Conservation (phyloP, 2,797 vertebrate species). For the Lepus oiostolus region DNA sequence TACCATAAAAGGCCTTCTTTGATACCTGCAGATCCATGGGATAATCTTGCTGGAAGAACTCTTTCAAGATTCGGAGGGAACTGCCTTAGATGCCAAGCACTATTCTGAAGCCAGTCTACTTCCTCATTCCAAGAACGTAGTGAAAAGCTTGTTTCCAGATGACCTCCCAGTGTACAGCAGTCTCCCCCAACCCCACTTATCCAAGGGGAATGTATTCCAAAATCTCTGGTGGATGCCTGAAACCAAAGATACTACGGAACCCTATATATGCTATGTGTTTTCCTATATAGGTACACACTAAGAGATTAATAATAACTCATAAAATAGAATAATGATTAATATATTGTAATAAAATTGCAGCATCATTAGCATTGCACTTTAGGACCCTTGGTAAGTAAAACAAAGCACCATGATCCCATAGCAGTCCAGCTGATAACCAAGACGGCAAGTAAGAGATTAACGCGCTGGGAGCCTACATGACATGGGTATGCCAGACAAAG, state of each 20-base stretch:
- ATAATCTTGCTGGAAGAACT: conserved; percentile 11
- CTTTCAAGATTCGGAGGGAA: conserved; percentile 35
- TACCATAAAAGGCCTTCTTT: conserved; percentile 9
- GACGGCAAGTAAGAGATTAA: not conserved
- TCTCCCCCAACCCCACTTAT: not conserved
- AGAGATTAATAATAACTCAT: not conserved
- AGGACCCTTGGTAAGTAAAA: not conserved
- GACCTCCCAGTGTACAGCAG: not conserved
- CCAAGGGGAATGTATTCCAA: not conserved
- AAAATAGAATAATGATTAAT: not conserved
- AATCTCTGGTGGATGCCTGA: not conserved
- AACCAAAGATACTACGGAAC: not conserved
- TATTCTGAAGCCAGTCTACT: conserved; percentile 23
- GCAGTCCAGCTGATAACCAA: not conserved
- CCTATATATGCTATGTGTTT: not conserved
- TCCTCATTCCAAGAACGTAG: not conserved
- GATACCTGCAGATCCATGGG: not conserved
- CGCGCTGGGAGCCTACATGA: not conserved
- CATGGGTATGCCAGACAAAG: not conserved
- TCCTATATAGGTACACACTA: not conserved
- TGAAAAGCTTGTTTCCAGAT: conserved; percentile 25
- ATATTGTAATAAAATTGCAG: not conserved
- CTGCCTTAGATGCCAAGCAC: not conserved
- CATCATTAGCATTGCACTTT: not conserved
- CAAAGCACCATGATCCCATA: not conserved